Percentiles rank a stretch among this genome's conserved stretches.
phyloP scores from a whole-genome alignment of 2,797 vertebrate genomes.

The Spinus pinus region DNA sequence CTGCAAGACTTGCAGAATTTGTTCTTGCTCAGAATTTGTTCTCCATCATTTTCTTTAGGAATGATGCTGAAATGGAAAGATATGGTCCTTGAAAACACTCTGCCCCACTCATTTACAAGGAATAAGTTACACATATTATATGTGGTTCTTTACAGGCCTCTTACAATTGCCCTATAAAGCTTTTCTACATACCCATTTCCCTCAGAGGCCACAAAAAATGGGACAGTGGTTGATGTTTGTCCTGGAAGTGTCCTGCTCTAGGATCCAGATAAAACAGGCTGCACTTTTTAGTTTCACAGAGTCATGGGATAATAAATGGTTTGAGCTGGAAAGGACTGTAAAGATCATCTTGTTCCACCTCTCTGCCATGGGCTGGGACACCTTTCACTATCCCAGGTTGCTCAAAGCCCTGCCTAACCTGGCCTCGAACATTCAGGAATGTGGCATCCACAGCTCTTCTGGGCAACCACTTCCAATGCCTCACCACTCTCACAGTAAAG shows the following conservation, averaged over 20 bases:
- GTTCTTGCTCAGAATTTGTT: neutral
- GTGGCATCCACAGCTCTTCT: rapidly evolving
- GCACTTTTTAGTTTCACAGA: neutral
- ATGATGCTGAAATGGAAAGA: neutral
- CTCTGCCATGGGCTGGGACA: neutral
- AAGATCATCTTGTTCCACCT: rapidly evolving
- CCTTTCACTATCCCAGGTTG: neutral
- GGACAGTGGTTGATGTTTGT: neutral
- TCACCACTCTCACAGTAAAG: neutral
- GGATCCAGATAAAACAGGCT: neutral
- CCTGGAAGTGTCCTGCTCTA: neutral
- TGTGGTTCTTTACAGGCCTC: neutral
- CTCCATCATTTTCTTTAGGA: neutral
- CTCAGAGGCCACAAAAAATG: neutral
- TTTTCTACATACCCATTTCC: neutral
- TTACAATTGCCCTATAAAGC: neutral
- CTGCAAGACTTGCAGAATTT: neutral
- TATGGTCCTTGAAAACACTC: neutral
- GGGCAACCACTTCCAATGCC: neutral
- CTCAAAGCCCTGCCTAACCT: neutral
- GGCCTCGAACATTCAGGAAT: neutral
- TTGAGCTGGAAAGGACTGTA: neutral
- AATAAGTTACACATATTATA: neutral
- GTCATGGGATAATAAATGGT: neutral
- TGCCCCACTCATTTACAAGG: neutral